A percentile compares a stretch with the other conserved stretches of the same genome.
Evolutionary conservation across 2,113 vertebrate species (phyloP).

Genomic region (Nyctibius bracteatus): DNA sequence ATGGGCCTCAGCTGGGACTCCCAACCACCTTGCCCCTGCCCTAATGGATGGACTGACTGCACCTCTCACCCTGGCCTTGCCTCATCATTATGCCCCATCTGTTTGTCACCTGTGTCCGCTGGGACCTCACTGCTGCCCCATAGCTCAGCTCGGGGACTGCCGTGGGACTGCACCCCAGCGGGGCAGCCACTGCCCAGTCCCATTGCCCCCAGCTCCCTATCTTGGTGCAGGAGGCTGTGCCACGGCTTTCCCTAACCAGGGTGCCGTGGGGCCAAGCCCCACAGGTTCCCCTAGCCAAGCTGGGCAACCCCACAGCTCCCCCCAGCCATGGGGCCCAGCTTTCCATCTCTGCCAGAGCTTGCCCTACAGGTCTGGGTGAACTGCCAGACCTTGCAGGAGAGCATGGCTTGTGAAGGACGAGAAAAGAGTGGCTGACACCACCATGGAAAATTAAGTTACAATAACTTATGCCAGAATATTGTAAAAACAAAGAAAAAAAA

Average conservation of each 20-base stretch:
- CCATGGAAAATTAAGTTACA: background rate
- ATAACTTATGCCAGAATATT: background rate
- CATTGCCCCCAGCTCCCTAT: background rate
- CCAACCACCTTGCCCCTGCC: background rate
- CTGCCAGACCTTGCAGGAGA: background rate
- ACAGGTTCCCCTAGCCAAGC: background rate
- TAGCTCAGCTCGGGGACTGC: background rate
- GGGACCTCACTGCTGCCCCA: background rate
- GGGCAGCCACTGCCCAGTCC: background rate
- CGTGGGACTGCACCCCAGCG: no score
- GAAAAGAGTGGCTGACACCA: background rate
- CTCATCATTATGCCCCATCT: no score
- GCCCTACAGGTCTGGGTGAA: background rate
- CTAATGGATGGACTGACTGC: no score
- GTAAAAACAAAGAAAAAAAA: background rate
- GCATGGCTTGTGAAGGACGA: background rate
- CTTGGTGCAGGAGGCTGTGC: background rate
- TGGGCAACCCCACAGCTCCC: background rate
- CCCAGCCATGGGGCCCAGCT: background rate
- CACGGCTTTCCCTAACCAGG: background rate
- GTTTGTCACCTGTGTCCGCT: accelerated
- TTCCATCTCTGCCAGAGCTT: background rate
- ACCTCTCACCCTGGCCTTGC: background rate
- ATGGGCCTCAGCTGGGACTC: background rate
- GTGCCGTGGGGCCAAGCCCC: background rate